Evolutionary conservation across 2,113 vertebrate genomes (phyloP).

Genomic region (Columbina picui): DNA sequence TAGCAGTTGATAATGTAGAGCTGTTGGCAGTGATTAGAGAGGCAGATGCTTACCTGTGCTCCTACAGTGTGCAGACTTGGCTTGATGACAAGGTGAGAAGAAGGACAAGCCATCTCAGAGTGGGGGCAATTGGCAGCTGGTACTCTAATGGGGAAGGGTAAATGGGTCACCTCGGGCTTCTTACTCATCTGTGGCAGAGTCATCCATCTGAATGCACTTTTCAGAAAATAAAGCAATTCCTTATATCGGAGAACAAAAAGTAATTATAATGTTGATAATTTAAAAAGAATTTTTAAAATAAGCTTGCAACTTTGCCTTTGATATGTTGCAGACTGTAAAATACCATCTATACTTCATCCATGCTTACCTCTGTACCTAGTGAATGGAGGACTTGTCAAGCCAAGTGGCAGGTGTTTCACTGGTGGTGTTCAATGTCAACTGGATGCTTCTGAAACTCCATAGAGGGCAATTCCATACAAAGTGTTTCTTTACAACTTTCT

Average conservation of each 20-base stretch:
- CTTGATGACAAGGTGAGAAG: conserved; percentile 81
- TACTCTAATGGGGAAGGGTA: conserved; percentile 74
- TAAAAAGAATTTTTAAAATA: conserved; percentile 57
- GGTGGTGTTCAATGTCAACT: background rate
- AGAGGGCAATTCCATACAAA: background rate
- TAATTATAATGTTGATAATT: conserved; percentile 60
- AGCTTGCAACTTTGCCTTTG: background rate
- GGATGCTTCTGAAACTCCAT: background rate
- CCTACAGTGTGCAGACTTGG: conserved; percentile 75
- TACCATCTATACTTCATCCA: background rate
- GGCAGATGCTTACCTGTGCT: conserved; percentile 83
- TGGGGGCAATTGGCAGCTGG: conserved; percentile 79
- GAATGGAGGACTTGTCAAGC: background rate
- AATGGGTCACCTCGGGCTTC: conserved; percentile 75
- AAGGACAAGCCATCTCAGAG: conserved; percentile 78
- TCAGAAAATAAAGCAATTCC: conserved; percentile 58
- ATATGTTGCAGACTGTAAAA: background rate
- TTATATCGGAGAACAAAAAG: conserved; percentile 6
- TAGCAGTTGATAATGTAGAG: conserved; percentile 75
- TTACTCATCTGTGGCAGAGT: conserved; percentile 57
- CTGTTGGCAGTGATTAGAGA: conserved; percentile 77
- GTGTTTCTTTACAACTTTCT: background rate
- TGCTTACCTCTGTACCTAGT: background rate
- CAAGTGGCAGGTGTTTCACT: background rate
- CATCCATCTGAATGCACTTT: conserved; percentile 66